Evolutionary conservation across 2,888 invertebrate genomes (phyloP), one percentile per base, ranked within the genome.

Genomic region (Dione juno): DNA sequence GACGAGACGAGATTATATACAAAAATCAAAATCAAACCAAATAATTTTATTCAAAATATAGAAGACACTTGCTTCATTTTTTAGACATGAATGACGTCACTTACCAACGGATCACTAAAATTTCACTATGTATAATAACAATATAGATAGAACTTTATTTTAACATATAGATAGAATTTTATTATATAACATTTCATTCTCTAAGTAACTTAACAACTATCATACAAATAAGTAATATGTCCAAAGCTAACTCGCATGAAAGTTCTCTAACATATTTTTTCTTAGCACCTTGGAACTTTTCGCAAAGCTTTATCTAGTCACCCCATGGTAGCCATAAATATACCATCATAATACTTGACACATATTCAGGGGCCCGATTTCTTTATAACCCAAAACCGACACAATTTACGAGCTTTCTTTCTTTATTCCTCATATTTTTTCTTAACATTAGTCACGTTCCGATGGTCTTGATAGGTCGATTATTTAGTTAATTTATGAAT

Each of bases 321-420:
- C 68, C 67, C 69, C 66, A 52, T 59, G 21, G 35, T 35, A 54
- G 54, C 63, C 58, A 71, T 76, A 77, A 72, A 71, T 75, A 68
- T 67, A 71, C 78, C 76, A 73, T 77, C 75, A 71, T 78, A 79
- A 79, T 78, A 77, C 74, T 75, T 69, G 76, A 80, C 80, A 79
- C 76, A 74, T 78, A 75, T 71, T 76, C 72, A 76, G 74, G 80
- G 88, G 89, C 87, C 74, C 83, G 88, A 87, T 78, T 83, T 79
- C 84, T 88, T 90, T 89, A 90, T 84, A 87, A 89, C 69, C 86
- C 85, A 87, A 88, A 90, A 89, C 89, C 82, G 82, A 81, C 75
- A 75, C 78, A 79, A 87, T 87, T 87, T 86, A 87, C 84, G 84
- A 85, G 10, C 61, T 59, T 59, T 67, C 69, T 67, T 71, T 76